Evolutionary conservation across 2,113 vertebrate genomes (phyloP).

Genomic region (Tragulus kanchil): DNA sequence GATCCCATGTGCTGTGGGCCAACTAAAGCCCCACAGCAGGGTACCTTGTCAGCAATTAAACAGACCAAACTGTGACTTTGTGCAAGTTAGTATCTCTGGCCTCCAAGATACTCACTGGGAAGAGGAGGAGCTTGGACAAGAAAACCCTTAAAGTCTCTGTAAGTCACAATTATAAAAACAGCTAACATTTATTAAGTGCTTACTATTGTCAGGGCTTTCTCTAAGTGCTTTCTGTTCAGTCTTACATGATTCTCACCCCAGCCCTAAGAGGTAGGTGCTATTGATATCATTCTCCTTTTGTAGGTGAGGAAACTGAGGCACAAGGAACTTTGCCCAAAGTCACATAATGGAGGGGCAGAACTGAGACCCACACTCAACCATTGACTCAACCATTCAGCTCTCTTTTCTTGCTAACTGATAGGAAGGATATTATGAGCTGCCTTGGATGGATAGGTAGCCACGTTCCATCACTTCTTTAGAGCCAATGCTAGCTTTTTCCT

Average conservation of each 20-base stretch:
- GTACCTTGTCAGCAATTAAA: neutral
- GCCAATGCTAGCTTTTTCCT: too few relatives aligned
- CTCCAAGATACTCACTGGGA: neutral
- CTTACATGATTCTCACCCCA: neutral
- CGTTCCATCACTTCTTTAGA: neutral
- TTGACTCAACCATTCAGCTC: neutral
- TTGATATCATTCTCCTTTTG: neutral
- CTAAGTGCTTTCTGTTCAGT: neutral
- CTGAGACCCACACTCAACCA: neutral
- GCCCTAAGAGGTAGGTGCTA: neutral
- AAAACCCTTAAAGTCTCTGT: neutral
- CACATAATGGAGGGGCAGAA: neutral
- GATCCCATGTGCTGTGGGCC: neutral
- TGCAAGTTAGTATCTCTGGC: neutral
- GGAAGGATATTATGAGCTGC: too few relatives aligned
- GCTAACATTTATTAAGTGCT: neutral
- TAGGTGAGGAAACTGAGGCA: constrained; percentile 24
- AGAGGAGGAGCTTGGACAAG: neutral
- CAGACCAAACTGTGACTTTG: neutral
- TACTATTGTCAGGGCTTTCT: neutral
- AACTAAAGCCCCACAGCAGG: neutral
- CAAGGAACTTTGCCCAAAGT: neutral
- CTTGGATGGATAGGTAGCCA: neutral
- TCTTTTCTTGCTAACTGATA: neutral
- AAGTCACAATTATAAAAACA: neutral